Percentiles rank a stretch among this genome's conserved stretches.
Conservation (phyloP, 2,113 vertebrate genomes). For the Pseudopodoces humilis region DNA sequence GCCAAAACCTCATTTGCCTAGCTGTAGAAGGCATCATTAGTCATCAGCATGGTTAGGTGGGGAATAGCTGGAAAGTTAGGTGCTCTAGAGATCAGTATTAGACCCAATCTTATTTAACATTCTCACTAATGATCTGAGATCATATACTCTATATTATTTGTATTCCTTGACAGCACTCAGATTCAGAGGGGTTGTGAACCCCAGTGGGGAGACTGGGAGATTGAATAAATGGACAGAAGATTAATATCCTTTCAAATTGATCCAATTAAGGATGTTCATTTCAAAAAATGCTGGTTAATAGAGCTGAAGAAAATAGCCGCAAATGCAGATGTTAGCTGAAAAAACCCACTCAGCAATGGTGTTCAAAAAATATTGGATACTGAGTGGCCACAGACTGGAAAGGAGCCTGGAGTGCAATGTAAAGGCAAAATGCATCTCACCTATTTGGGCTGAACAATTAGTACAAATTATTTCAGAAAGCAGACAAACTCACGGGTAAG, state of each 20-base stretch:
- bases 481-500: not conserved
- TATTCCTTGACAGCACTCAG: slow-evolving; percentile 4
- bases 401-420: not conserved
- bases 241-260: slow-evolving; percentile 30
- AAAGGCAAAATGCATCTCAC: not conserved
- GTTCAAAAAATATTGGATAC: not conserved
- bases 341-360: not conserved
- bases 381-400: not conserved
- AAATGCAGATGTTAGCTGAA: not conserved
- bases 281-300: not conserved
- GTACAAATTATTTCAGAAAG: not conserved
- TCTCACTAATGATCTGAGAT: slow-evolving; percentile 37
- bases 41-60: not conserved
- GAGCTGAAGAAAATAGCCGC: not conserved
- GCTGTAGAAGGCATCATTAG: slow-evolving; percentile 1
- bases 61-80: slow-evolving; percentile 27
- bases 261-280: slow-evolving; percentile 29
- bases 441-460: not conserved
- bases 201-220: not conserved
- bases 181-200: slow-evolving; percentile 34
- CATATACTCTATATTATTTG: not conserved
- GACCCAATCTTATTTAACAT: slow-evolving; percentile 30
- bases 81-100: slow-evolving; percentile 42
- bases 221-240: slow-evolving; percentile 42
- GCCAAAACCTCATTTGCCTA: slow-evolving; percentile 25